These are phyloP conservation scores for Otolemur garnettii DNA, from an alignment of 2,113 vertebrate genomes.

Conservation along the genomic window DNA sequence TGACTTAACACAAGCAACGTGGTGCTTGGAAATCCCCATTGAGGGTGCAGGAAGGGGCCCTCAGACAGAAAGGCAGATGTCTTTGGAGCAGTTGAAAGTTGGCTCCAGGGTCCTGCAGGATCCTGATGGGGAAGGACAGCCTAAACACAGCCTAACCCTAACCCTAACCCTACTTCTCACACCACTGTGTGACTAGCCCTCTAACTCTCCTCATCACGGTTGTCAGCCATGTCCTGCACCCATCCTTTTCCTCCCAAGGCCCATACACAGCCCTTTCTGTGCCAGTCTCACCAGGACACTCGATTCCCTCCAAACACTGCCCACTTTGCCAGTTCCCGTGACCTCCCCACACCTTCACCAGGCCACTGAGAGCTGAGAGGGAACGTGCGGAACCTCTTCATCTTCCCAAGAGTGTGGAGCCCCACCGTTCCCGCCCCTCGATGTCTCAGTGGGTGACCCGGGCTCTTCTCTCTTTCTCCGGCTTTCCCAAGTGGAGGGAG, in stretches of 20 bases:
- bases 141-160: neutral
- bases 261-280: neutral
- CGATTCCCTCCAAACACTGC: neutral
- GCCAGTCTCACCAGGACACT: neutral
- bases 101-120: neutral
- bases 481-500: neutral
- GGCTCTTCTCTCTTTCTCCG: neutral
- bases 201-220: neutral
- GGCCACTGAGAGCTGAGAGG: neutral
- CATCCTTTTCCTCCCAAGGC: neutral
- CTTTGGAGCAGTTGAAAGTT: neutral
- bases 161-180: neutral
- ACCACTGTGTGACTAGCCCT: neutral
- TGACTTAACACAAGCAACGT: neutral
- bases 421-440: neutral
- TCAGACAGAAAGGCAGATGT: neutral
- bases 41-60: neutral
- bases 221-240: too few relatives aligned
- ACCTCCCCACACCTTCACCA: neutral
- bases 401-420: neutral
- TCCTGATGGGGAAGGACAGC: neutral
- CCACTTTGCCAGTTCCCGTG: neutral
- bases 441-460: neutral
- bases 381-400: accelerated
- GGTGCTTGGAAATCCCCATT: conserved; percentile 27